Evolutionary conservation across 2,113 vertebrate genomes (phyloP).

Genomic region (Epinephelus fuscoguttatus): DNA sequence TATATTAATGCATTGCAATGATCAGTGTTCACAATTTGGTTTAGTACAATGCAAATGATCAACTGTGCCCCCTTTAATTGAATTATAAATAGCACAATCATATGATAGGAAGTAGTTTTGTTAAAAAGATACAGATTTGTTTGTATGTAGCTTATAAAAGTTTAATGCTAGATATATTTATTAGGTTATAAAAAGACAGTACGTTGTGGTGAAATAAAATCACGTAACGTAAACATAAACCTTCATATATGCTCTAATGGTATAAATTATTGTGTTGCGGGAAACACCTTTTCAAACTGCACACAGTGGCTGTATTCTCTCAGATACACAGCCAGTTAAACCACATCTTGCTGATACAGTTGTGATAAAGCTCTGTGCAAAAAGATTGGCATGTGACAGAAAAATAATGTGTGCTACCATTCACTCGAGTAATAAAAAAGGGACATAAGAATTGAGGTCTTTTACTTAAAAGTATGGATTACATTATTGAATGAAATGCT

Average conservation of each 20-base stretch:
- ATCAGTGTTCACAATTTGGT: conserved; percentile 32
- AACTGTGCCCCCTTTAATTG: not conserved
- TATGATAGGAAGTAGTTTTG: conserved; percentile 11
- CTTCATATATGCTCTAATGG: not conserved
- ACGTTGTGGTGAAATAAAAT: not conserved
- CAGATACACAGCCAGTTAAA: conserved; percentile 51
- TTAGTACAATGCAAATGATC: conserved; percentile 15
- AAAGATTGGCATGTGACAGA: conserved; percentile 75
- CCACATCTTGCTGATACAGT: conserved; percentile 50
- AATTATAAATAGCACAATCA: conserved; percentile 45
- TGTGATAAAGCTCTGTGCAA: conserved; percentile 54
- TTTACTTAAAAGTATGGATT: conserved; percentile 84
- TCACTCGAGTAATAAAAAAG: conserved; percentile 81
- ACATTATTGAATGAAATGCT: conserved; percentile 87
- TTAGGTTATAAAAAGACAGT: not conserved
- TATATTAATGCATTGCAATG: conserved; percentile 37
- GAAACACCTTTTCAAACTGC: conserved; percentile 9
- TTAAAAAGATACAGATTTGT: conserved; percentile 19
- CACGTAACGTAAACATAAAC: not conserved
- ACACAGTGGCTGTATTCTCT: conserved; percentile 43
- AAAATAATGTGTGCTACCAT: conserved; percentile 69
- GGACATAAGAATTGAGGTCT: conserved; percentile 78
- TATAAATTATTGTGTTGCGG: not conserved
- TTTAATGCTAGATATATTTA: not conserved
- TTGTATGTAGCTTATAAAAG: not conserved